Conservation (phyloP, 2,888 invertebrate genomes). For the Neocrepidodera transversa region DNA sequence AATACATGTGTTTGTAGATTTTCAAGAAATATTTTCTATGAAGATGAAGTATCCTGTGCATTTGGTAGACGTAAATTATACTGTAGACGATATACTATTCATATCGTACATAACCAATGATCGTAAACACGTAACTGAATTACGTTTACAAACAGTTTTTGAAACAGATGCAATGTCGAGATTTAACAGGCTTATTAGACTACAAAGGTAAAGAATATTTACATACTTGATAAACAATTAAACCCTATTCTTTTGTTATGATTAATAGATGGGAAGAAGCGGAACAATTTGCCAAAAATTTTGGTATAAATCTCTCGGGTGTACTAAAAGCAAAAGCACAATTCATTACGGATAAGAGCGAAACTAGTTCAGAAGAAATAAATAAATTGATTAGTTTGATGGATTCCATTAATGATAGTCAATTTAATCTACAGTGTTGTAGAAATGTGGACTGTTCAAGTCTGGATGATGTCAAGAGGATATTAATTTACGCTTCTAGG, state of each 20-base stretch:
- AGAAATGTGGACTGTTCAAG: conserved; percentile 31
- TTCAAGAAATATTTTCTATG: conserved; percentile 45
- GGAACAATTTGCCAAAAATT: conserved; percentile 59
- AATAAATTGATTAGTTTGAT: conserved; percentile 56
- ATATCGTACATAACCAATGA: conserved; percentile 44
- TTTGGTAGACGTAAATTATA: conserved; percentile 45
- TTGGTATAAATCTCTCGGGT: conserved; percentile 56
- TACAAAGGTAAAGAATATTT: conserved; percentile 40
- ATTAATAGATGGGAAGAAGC: conserved; percentile 62
- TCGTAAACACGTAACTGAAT: conserved; percentile 40
- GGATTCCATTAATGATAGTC: conserved; percentile 58
- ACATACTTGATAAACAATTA: conserved; percentile 56
- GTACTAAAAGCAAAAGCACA: conserved; percentile 60
- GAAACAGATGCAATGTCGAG: conserved; percentile 62
- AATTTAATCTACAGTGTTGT: conserved; percentile 61
- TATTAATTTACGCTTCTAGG: conserved; percentile 37
- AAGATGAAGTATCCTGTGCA: conserved; percentile 44
- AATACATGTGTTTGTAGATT: conserved; percentile 42
- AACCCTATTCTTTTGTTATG: not conserved
- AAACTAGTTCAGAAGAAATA: conserved; percentile 52
- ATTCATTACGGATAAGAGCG: conserved; percentile 51
- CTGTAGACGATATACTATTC: conserved; percentile 51
- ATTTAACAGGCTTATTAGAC: conserved; percentile 59
- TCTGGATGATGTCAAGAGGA: conserved; percentile 32
- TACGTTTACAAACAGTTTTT: conserved; percentile 51